Evolutionary conservation across 2,888 invertebrate genomes (phyloP).

Genomic region (Mantis religiosa): DNA sequence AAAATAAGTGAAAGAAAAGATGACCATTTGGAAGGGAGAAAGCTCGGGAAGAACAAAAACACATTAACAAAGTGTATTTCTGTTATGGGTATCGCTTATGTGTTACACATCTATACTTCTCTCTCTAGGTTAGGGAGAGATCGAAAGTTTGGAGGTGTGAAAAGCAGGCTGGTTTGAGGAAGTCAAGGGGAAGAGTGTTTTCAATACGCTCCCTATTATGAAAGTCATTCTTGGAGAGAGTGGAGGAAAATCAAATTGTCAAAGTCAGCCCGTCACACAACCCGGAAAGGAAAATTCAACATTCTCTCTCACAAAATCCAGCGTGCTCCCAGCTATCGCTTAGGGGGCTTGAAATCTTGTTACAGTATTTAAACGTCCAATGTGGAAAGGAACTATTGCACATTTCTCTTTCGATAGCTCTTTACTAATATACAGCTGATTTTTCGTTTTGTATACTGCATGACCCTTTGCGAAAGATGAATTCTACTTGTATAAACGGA

Average conservation of each 20-base stretch:
- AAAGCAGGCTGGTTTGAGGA: not conserved
- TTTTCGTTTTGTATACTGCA: too few species aligned
- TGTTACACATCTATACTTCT: not conserved
- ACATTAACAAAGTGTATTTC: not conserved
- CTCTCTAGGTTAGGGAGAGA: not conserved
- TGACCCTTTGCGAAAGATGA: too few species aligned
- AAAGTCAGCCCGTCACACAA: constrained; percentile 23
- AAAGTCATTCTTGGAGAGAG: constrained; percentile 29
- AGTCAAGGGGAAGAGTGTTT: constrained; percentile 21
- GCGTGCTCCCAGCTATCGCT: not conserved
- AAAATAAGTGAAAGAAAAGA: not conserved
- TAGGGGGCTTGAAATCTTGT: not conserved
- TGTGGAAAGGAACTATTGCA: too few species aligned
- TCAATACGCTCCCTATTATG: constrained; percentile 32
- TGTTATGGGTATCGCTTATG: not conserved
- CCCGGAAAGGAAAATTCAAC: constrained; percentile 8
- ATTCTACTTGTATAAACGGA: too few species aligned
- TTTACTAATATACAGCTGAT: too few species aligned
- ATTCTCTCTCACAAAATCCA: not conserved
- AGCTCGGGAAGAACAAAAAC: not conserved
- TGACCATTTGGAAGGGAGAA: not conserved
- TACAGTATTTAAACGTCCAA: too few species aligned
- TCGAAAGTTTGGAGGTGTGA: not conserved
- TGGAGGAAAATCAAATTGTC: constrained; percentile 31
- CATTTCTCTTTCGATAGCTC: too few species aligned